Percentiles rank a stretch among this genome's conserved stretches.
phyloP scores from a whole-genome alignment of 2,888 invertebrate genomes.

The Oscheius sp. region DNA sequence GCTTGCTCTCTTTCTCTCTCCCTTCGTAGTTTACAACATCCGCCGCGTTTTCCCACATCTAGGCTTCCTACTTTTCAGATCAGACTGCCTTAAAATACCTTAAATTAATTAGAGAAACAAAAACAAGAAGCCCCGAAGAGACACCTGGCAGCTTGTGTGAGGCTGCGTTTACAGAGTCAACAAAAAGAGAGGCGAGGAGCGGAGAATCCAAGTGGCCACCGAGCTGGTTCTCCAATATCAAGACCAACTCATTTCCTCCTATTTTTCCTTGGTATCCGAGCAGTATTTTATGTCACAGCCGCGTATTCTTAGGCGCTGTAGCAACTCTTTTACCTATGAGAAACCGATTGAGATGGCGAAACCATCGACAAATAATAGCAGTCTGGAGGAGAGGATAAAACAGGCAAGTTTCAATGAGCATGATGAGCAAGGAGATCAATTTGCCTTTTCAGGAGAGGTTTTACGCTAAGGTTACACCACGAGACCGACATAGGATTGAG shows the following conservation, averaged over 20 bases:
- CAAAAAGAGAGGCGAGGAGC: not conserved
- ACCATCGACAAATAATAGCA: not conserved
- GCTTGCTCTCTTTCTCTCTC: not conserved
- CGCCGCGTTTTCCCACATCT: not conserved
- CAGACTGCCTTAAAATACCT: not conserved
- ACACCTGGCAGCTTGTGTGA: slow-evolving; percentile 18
- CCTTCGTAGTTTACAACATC: slow-evolving; percentile 11
- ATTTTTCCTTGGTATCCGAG: not conserved
- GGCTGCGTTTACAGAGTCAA: slow-evolving; percentile 29
- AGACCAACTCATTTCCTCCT: not conserved
- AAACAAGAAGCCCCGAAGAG: slow-evolving; percentile 7
- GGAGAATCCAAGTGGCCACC: slow-evolving; percentile 20
- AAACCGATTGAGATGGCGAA: not conserved
- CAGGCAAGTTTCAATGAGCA: not conserved
- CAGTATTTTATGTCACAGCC: not conserved
- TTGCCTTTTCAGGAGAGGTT: slow-evolving; percentile 26
- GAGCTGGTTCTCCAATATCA: slow-evolving; percentile 23
- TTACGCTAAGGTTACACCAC: slow-evolving; percentile 26
- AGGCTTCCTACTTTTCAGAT: no score
- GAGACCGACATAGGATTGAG: slow-evolving; percentile 52
- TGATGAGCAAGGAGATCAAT: not conserved
- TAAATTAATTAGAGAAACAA: not conserved
- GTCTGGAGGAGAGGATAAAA: slow-evolving; percentile 1
- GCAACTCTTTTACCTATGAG: slow-evolving; percentile 2
- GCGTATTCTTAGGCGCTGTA: slow-evolving; percentile 1